Conservation (phyloP, 2,113 vertebrate species). For the Rynchops niger region DNA sequence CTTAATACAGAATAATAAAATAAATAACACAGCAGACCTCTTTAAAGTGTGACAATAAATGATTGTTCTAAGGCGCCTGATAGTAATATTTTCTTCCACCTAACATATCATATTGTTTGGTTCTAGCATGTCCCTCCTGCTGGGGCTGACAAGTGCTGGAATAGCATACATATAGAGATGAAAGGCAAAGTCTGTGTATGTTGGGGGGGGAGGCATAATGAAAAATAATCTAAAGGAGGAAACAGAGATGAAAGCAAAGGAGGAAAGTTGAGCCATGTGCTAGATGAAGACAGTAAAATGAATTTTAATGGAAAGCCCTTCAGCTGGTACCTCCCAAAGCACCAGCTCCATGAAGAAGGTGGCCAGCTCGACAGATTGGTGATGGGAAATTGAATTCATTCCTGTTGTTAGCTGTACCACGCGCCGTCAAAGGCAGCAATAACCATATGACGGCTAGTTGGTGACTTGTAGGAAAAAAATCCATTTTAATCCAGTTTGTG, state of each 20-base stretch:
- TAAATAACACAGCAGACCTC: conserved; percentile 42
- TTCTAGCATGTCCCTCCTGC: conserved; percentile 51
- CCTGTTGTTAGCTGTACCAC: background rate
- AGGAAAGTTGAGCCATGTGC: background rate
- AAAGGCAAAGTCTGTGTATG: conserved; percentile 37
- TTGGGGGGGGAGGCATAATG: conserved; percentile 32
- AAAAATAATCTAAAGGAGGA: conserved; percentile 55
- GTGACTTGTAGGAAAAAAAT: background rate
- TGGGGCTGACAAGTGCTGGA: conserved; percentile 51
- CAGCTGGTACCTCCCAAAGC: conserved; percentile 30
- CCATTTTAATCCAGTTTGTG: background rate
- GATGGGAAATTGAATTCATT: background rate
- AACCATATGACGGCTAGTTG: background rate
- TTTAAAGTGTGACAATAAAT: conserved; percentile 54
- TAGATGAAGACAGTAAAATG: conserved; percentile 41
- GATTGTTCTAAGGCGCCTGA: background rate
- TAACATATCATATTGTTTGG: conserved; percentile 60
- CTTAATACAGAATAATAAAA: conserved; percentile 47
- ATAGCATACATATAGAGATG: conserved; percentile 49
- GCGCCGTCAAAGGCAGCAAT: background rate
- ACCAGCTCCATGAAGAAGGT: conserved; percentile 9
- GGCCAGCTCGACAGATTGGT: background rate
- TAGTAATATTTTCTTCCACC: conserved; percentile 62
- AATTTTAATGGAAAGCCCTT: conserved; percentile 47
- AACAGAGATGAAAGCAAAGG: conserved; percentile 44